Base-by-base conservation (phyloP, 2,888 invertebrate species). In the Tetragonula carbonaria region DNA sequence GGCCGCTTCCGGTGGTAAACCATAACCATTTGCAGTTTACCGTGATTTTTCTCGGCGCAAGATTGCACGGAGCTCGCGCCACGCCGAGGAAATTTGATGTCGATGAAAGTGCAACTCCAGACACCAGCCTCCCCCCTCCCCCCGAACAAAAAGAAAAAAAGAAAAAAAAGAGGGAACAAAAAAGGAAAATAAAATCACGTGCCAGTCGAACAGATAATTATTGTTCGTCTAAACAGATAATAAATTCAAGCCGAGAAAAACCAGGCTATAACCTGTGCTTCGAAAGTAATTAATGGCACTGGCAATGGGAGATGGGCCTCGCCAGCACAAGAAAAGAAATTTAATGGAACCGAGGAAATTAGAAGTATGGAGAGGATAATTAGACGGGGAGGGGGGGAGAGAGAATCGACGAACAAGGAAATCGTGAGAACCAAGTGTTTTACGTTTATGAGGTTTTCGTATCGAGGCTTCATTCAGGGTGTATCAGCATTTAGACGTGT, bases 1-100 rank as follows among this genome's bases (percentile, higher is more conserved):
- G n/a, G 45, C 28, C 73, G 57, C 68, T 68, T 76, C 75, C 75
- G 59, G n/a, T n/a, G 57, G 50, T 57, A 74, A 84, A 71, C 74
- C 63, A 16, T 28, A n/a, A 23, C 51, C 57, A 83, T 83, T 65
- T 74, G 53, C 55, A 59, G 74, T 68, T 74, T 62, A 21, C 57
- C 8, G 16, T 2, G 57, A 76, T 68, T 70, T 28, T 59, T 76
- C 50, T 59, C 50, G 68, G n/a, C 28, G 59, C 45, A 59, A 68
- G 68, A 68, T 76, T 68, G 28, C 67, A 45, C 57, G 5, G 50
- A 28, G n/a, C 38, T 28, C 55, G 33, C 63, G 67, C 23, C 23
- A 50, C 23, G 55, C n/a, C 38, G 18, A 28, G 33, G 67, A 28
- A 38, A 66, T 68, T 67, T 68, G 68, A 75, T 28, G 75, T 75